Base-by-base conservation (phyloP, 2,797 vertebrate genomes). In the Gymnothorax reevesii region DNA sequence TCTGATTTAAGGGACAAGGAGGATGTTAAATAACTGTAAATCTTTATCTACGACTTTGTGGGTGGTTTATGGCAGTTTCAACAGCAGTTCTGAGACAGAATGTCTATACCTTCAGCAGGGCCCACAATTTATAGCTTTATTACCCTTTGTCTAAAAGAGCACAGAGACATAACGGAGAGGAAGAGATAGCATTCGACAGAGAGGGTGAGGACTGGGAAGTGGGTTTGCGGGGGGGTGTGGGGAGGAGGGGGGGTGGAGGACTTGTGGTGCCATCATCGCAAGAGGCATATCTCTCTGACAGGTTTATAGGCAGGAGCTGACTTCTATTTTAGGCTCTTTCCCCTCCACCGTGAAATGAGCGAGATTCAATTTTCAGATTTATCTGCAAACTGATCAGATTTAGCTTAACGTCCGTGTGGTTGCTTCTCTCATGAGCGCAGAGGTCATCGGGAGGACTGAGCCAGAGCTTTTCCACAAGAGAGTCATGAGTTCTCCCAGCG, bases 1-100 rank as follows among this genome's bases (percentile, higher is more conserved):
- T 83, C 90, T 95, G 94, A 95, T 94, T 95, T 94, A 95, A 59
- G 89, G 89, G 89, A 92, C 91, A 90, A 52, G 87, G 90, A 92
- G 92, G 93, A 94, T 94, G 94, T 95, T 94, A 96, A 96, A 95
- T 94, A 94, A 95, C 93, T 94, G 94, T 95, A 95, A 95, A 95
- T 95, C 93, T 93, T 94, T 95, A 95, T 95, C 95, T 94, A 91
- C 93, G 95, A 94, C 94, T 94, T 94, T 93, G 93, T 92, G 90
- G 93, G 95, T 95, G 94, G 92, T 95, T 95, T 95, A 95, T 94
- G 93, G 94, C 93, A 91, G 91, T 93, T 94, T 95, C 93, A 95
- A 93, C 93, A 93, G 94, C 93, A 91, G 93, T 92, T 95, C 93
- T 90, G 90, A 94, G 94, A 93, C 95, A 94, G 91, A 92, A 94